A percentile compares a stretch with the other conserved stretches of the same genome.
phyloP scores from a whole-genome alignment of 2,888 invertebrate species.

The Apodemia duryi region DNA sequence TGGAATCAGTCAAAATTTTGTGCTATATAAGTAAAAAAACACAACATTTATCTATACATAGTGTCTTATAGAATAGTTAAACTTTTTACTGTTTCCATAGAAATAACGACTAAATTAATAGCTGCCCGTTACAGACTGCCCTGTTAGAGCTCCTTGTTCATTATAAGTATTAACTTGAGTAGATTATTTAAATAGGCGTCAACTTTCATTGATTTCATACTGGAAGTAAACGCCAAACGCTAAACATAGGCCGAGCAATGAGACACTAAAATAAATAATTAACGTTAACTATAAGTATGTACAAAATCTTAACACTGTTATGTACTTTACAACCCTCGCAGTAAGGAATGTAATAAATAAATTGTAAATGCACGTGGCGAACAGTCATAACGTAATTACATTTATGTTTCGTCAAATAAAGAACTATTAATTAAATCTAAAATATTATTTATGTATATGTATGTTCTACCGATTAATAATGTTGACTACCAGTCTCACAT shows the following conservation, averaged over 20 bases:
- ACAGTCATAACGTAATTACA: slow-evolving; percentile 52
- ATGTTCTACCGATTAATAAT: slow-evolving; percentile 75
- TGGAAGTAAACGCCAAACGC: slow-evolving; percentile 41
- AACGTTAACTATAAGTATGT: slow-evolving; percentile 58
- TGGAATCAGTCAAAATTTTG: slow-evolving; percentile 53
- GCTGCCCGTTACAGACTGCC: slow-evolving; percentile 56
- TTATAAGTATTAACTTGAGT: slow-evolving; percentile 16
- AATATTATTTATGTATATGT: slow-evolving; percentile 62
- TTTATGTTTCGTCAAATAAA: slow-evolving; percentile 65
- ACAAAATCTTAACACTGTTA: slow-evolving; percentile 55
- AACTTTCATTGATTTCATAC: slow-evolving; percentile 23
- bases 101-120: slow-evolving; percentile 40
- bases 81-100: slow-evolving; percentile 28
- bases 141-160: slow-evolving; percentile 26
- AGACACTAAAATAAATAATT: slow-evolving; percentile 49
- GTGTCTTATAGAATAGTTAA: slow-evolving; percentile 33
- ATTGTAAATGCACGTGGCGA: slow-evolving; percentile 58
- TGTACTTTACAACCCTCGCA: slow-evolving; percentile 65
- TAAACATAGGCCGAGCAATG: slow-evolving; percentile 63
- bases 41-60: slow-evolving; percentile 18
- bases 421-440: slow-evolving; percentile 57
- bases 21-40: slow-evolving; percentile 41
- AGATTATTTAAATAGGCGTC: slow-evolving; percentile 22
- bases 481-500: slow-evolving; percentile 80
- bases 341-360: slow-evolving; percentile 57